Evolutionary conservation across 2,113 vertebrate genomes (phyloP), one percentile per base, ranked within the genome.

Genomic region (Lanius collurio): DNA sequence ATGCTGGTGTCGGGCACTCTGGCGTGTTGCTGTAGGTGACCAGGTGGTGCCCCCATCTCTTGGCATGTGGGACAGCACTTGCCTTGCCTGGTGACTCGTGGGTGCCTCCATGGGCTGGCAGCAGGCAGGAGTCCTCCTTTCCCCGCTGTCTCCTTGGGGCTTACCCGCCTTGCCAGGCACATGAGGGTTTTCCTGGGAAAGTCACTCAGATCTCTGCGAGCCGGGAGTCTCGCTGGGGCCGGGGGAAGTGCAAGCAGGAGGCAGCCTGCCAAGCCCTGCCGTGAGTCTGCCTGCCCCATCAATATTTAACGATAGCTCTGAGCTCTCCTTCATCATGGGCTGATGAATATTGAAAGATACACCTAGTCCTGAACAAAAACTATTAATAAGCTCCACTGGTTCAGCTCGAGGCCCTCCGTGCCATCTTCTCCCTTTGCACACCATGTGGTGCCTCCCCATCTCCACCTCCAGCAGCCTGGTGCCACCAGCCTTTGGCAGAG

Each of bases 271-370:
- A 94, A 95, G 69, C 73, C 65, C 83, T 55, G 55, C 85, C 2
- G 7, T 79, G 86, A 84, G 77, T 76, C 95, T 93, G 78, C 92
- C 59, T 94, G 95, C 71, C 53, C 82, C 91, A 97, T 97, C 96
- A 96, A 96, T 96, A 97, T 97, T 97, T 97, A 96, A 97, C 3
- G 9, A 89, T 94, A 95, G 90, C 93, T 97, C 87, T 95, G 89
- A 92, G 95, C 79, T 80, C 83, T 96, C 68, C 94, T 96, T 93
- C 89, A 95, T 97, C 93, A 90, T 0, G 14, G 83, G 47, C 90
- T 95, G 95, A 94, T 96, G 93, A 94, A 97, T 96, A 96, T 93
- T 97, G 97, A 97, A 97, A 95, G 95, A 92, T 93, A 92, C 65
- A 95, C 94, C 95, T 95, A 92, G 88, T 95, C 53, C 83, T 47